Conservation (phyloP, 2,113 vertebrate species). For the Oryzias melastigma region DNA sequence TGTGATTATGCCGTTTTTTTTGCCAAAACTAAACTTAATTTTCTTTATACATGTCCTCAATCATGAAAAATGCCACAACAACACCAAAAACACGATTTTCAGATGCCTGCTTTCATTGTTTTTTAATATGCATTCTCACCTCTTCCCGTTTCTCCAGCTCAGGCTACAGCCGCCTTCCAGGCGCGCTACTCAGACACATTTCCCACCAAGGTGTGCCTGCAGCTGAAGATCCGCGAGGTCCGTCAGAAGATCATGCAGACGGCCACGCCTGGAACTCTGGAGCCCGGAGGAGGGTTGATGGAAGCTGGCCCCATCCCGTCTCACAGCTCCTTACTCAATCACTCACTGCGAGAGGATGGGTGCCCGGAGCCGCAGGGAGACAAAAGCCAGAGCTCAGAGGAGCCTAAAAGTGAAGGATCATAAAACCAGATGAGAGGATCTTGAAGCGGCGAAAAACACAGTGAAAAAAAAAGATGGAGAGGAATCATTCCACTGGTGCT, state of each 20-base stretch:
- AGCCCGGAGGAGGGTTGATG: constrained; percentile 46
- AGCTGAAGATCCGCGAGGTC: constrained; percentile 93
- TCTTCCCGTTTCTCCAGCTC: constrained; percentile 72
- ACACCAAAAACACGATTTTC: too few relatives aligned
- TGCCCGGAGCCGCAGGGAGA: constrained; percentile 58
- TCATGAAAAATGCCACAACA: too few relatives aligned
- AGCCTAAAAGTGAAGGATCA: constrained; percentile 68
- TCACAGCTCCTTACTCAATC: constrained; percentile 62
- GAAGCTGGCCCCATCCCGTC: constrained; percentile 37
- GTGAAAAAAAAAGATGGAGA: constrained; percentile 23
- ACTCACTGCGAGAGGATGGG: constrained; percentile 54
- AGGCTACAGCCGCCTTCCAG: constrained; percentile 91
- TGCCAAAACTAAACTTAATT: too few relatives aligned
- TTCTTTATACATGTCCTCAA: too few relatives aligned
- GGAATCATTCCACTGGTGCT: constrained; percentile 39
- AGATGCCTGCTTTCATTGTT: not conserved
- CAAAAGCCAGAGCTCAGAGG: constrained; percentile 56
- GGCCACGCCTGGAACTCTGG: constrained; percentile 78
- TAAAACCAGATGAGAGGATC: constrained; percentile 45
- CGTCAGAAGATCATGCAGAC: constrained; percentile 97
- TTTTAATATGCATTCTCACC: not conserved
- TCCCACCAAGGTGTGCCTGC: constrained; percentile 89
- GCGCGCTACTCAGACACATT: constrained; percentile 89
- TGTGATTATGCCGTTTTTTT: too few relatives aligned
- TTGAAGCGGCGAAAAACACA: constrained; percentile 26